Percentiles rank a stretch among this genome's conserved stretches.
Conservation (phyloP, 2,888 invertebrate genomes). For the Cephus spinipes region DNA sequence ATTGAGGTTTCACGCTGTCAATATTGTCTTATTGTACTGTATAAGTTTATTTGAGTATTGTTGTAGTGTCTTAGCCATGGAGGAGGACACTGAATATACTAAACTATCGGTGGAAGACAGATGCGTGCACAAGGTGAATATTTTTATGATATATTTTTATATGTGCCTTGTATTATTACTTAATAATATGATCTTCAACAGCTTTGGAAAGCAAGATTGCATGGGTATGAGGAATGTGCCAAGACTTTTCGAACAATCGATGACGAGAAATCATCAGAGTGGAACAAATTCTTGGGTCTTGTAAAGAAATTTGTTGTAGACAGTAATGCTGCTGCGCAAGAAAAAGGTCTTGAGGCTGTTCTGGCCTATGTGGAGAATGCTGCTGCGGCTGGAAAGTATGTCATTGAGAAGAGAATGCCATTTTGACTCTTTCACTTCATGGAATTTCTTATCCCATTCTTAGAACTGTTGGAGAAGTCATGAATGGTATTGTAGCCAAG, state of each 20-base stretch:
- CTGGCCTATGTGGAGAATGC: constrained; percentile 93
- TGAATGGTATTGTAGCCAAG: constrained; percentile 89
- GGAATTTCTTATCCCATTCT: constrained; percentile 24
- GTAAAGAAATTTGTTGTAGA: constrained; percentile 96
- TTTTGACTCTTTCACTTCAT: background rate
- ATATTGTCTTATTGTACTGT: background rate
- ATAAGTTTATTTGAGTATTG: background rate
- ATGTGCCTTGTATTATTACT: constrained; percentile 8
- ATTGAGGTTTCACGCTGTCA: background rate
- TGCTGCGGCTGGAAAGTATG: constrained; percentile 82
- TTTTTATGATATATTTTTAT: background rate
- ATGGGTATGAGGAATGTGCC: constrained; percentile 93
- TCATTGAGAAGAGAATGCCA: background rate
- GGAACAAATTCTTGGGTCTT: constrained; percentile 89
- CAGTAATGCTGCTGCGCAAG: constrained; percentile 95
- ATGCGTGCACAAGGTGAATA: constrained; percentile 84
- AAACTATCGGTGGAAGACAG: constrained; percentile 91
- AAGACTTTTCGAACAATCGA: constrained; percentile 89
- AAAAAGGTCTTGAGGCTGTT: constrained; percentile 94
- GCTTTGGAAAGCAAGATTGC: constrained; percentile 94
- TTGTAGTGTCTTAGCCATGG: constrained; percentile 69
- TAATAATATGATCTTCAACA: constrained; percentile 43
- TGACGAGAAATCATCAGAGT: constrained; percentile 95
- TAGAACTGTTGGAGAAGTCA: constrained; percentile 88
- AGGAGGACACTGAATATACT: constrained; percentile 88